Base-by-base conservation (phyloP, 2,113 vertebrate genomes). In the Collichthys lucidus region DNA sequence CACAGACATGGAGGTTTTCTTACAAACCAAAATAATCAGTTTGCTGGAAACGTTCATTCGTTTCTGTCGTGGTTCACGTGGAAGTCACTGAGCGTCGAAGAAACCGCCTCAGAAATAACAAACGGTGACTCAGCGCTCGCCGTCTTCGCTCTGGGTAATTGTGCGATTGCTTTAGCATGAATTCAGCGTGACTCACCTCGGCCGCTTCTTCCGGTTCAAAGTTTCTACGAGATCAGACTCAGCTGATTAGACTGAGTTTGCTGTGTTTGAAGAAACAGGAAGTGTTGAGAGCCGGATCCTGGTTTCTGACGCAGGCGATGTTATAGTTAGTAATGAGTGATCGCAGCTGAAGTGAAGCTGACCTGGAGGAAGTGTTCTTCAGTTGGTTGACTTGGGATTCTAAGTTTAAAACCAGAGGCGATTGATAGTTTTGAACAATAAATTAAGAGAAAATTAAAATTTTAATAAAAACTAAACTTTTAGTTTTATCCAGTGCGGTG, bases 91-190 rank as follows among this genome's bases (percentile, higher is more conserved):
- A 59, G 22, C 44, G 11, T 22, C 8, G 19, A 52, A 60, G n/a
- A 49, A 29, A 20, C 20, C 52, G 11, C 42, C 42, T 44, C 42
- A 60, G 22, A 47, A 44, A 4, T 9, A 40, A 35, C 40, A 20
- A 68, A 56, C 20, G 17, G 14, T 81, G 77, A 83, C 17, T 87
- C 79, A 75, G 4, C 2, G 19, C 29, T 50, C 3, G 0, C 3
- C 26, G 24, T 20, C 10, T 59, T 59, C 44, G 24, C 74, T 80
- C 44, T 90, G 89, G 11, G 52, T 82, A 82, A 91, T 91, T 84
- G 85, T 86, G 74, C 24, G 44, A 74, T 87, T 81, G 85, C 16
- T 83, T 83, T 68, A 73, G 61, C 29, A 11, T 72, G 52, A 56
- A 74, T 29, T 65, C 56, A 22, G 16, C 2, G 47, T 78, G 84